Evolutionary conservation across 2,888 invertebrate genomes (phyloP), one percentile per base, ranked within the genome.

Genomic region (Podotricha telesiphe): DNA sequence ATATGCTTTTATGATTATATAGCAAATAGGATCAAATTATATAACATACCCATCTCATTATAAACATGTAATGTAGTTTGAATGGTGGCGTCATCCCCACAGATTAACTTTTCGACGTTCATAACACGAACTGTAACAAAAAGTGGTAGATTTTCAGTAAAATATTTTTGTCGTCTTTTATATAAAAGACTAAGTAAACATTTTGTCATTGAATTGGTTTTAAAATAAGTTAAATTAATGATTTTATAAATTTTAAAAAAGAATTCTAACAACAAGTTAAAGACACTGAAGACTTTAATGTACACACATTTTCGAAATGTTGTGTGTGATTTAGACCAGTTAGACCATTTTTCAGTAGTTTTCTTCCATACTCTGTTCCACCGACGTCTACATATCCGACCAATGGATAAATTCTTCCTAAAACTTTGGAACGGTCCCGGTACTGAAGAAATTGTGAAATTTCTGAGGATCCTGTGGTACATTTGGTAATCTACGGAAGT

Each of bases 281-380:
- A 45, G 45, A n/a, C n/a, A n/a, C n/a, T n/a, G n/a, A n/a, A n/a
- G 45, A 4, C n/a, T 6, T 1, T 15, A n/a, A 5, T 19, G 8
- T 34, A 76, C 82, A 79, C 69, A 87, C 88, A 73, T 74, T 81
- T 87, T 53, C 72, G 80, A 19, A 79, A 73, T 58, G 76, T 83
- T 3, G 76, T 74, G 0, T 78, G 78, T 1, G 82, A 76, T 67
- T 80, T 84, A 0, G 85, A 80, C 82, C 85, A 83, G 13, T 73
- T 70, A 0, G 80, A 74, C 81, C 83, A 87, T 7, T 82, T 79
- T 17, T 83, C 80, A 0, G 85, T 71, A 0, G 86, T 87, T 65
- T 83, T 86, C 68, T 86, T 87, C 88, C 88, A 88, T 1, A 86
- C 83, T 34, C 77, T 76, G 61, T 82, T 82, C 80, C 82, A 84